These are phyloP conservation scores for Battus philenor DNA, from an alignment of 1,140 invertebrate genomes.

Conservation along the genomic window DNA sequence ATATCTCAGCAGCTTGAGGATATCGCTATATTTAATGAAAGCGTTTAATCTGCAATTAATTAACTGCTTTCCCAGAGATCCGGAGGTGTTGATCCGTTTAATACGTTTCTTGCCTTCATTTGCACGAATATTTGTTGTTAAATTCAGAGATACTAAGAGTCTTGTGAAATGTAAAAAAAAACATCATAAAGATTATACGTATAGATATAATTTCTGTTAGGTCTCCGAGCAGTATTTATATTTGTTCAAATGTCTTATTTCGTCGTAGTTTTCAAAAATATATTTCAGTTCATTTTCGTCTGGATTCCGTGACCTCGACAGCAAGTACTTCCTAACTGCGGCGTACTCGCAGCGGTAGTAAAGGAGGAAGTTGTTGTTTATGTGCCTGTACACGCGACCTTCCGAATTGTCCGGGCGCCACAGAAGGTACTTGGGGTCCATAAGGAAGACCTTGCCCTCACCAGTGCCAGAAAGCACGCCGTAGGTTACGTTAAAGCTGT, in stretches of 20 bases:
- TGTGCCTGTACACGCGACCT: constrained; percentile 2
- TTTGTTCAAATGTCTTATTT: not conserved
- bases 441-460: constrained; percentile 6
- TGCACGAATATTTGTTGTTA: too few species aligned
- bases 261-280: not conserved
- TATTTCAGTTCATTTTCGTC: not conserved
- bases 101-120: too few species aligned
- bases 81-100: too few species aligned
- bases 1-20: too few species aligned
- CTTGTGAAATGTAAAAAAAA: too few species aligned
- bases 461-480: constrained; percentile 1
- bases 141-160: too few species aligned
- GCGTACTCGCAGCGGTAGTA: not conserved
- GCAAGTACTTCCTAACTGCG: not conserved
- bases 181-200: too few species aligned
- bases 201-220: too few species aligned
- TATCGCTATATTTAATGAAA: too few species aligned
- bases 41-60: too few species aligned
- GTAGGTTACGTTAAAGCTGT: not conserved
- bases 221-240: not conserved
- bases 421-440: not conserved
- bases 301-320: not conserved
- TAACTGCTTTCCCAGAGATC: too few species aligned
- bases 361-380: not conserved
- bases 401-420: constrained; percentile 7